Conservation (phyloP, 2,888 invertebrate genomes). For the Scotopteryx bipunctaria region DNA sequence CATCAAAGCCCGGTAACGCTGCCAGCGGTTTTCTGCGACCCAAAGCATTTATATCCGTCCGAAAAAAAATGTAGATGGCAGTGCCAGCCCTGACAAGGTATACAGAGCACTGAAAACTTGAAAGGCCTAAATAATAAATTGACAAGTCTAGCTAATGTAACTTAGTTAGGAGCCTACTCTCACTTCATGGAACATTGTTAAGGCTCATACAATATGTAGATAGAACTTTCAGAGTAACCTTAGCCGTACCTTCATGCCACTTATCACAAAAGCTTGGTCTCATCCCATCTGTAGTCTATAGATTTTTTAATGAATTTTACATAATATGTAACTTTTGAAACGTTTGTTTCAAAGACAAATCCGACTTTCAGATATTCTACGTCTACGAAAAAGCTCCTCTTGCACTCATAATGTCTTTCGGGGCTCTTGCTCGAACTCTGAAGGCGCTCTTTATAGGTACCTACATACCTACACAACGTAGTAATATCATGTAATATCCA, state of each 20-base stretch:
- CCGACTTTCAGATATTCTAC: too few relatives aligned
- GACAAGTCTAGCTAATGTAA: conserved; percentile 26
- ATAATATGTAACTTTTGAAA: too few relatives aligned
- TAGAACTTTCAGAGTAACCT: conserved; percentile 17
- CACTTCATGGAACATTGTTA: conserved; percentile 11
- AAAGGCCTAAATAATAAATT: conserved; percentile 30
- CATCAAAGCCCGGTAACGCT: too few relatives aligned
- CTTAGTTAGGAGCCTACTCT: conserved; percentile 19
- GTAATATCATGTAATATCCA: conserved; percentile 1
- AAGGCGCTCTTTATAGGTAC: too few relatives aligned
- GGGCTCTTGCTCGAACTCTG: too few relatives aligned
- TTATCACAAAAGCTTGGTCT: conserved; percentile 3
- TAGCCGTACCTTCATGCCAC: background rate
- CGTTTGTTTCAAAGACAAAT: too few relatives aligned
- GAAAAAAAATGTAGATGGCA: background rate
- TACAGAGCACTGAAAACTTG: conserved; percentile 23
- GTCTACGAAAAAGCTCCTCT: too few relatives aligned
- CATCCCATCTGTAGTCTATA: too few relatives aligned
- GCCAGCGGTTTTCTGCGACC: too few relatives aligned
- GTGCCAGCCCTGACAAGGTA: conserved; percentile 29
- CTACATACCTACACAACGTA: background rate
- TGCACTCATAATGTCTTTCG: too few relatives aligned
- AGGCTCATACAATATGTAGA: conserved; percentile 19
- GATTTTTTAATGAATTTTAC: too few relatives aligned
- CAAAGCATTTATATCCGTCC: too few relatives aligned